Base-by-base conservation (phyloP, 2,797 vertebrate genomes). In the Sebastes minor region DNA sequence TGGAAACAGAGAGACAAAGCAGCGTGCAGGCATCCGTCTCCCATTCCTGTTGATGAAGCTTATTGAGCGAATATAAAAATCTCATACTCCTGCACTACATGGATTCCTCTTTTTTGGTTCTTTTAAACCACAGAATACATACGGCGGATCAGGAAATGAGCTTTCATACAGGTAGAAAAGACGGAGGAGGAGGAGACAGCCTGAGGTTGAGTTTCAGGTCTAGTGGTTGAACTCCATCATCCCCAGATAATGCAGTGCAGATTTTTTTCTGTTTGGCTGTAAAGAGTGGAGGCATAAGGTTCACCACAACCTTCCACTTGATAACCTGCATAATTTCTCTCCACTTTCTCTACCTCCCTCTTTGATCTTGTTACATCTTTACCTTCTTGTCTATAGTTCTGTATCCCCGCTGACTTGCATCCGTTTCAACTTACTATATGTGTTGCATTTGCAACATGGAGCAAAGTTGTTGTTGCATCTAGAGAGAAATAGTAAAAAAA, bases 1-100 rank as follows among this genome's bases (percentile, higher is more conserved):
- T 65, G 71, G 57, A 81, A 76, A 68, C 57, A 77, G 66, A 89
- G 61, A 84, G 82, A 64, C 60, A 65, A 86, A 79, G 71, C 63
- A 71, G 49, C 53, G 2, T 20, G 65, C 70, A 72, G 67, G 11
- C 66, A 81, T 78, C 81, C 66, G 57, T 86, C 71, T 56, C 64
- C 13, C 20, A 22, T 55, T 80, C 46, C 42, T 64, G 55, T 42
- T 81, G 67, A 76, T 76, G 38, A 82, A 27, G 32, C 27, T 53
- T 64, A 81, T 76, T 83, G 72, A 83, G 74, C 8, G 3, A 23
- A 75, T 46, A 85, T 66, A 74, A 81, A 87, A 82, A 67, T 76
- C 35, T 78, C 33, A 69, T 35, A 28, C 46, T 59, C 33, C n/a
- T 71, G 32, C 28, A 14, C 65, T 38, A 55, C 61, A 70, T 64